These are phyloP conservation scores for Odobenus rosmarus DNA, from an alignment of 2,113 vertebrate species.

Conservation along the genomic window DNA sequence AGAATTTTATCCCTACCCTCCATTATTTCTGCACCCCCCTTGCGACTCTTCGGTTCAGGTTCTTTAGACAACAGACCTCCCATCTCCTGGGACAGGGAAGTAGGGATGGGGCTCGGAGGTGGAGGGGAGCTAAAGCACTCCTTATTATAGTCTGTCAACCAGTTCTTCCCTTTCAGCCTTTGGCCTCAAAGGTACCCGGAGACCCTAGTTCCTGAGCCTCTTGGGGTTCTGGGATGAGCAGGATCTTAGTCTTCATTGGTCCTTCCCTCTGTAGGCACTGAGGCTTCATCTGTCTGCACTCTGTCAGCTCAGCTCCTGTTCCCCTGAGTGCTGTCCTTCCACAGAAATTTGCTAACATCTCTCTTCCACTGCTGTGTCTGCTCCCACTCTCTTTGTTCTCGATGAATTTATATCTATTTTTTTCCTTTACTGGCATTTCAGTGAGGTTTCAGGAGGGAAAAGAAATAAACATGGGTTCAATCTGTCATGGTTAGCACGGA, in stretches of 20 bases:
- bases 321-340: not conserved
- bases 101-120: not conserved
- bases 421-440: not conserved
- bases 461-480: not conserved
- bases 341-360: not conserved
- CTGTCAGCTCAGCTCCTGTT: not conserved
- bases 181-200: not conserved
- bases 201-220: not conserved
- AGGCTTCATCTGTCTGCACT: not conserved
- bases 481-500: not conserved
- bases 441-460: not conserved
- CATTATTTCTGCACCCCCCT: fast-evolving
- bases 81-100: not conserved
- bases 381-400: not conserved
- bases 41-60: not conserved
- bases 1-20: not conserved
- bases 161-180: not conserved
- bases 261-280: not conserved
- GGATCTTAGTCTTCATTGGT: fast-evolving
- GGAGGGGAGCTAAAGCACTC: not conserved
- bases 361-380: not conserved
- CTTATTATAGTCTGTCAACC: not conserved
- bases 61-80: not conserved
- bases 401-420: not conserved
- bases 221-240: not conserved